Percentiles rank a stretch among this genome's conserved stretches.
Conservation (phyloP, 1,140 invertebrate species). For the Penaeus japonicus region DNA sequence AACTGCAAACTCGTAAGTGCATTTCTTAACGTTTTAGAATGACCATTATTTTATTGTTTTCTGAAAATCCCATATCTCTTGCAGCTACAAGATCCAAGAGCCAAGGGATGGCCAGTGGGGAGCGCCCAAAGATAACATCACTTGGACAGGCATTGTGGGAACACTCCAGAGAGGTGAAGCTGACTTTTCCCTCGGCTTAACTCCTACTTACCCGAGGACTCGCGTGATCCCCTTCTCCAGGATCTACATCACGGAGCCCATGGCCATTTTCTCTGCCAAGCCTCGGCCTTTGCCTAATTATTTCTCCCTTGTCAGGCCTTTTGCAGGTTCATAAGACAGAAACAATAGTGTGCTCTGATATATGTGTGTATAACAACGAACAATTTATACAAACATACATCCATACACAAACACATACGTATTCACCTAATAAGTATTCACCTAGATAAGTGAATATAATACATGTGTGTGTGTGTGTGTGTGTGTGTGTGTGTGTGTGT, state of each 20-base stretch:
- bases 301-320: constrained; percentile 14
- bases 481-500: too few species aligned
- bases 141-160: constrained; percentile 18
- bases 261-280: constrained; percentile 13
- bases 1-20: too few species aligned
- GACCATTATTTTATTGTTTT: too few species aligned
- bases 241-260: constrained; percentile 2
- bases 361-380: too few species aligned
- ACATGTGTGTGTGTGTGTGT: too few species aligned
- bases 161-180: not conserved
- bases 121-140: not conserved
- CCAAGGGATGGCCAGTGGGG: constrained; percentile 21
- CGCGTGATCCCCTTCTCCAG: not conserved
- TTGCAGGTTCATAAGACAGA: not conserved
- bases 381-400: too few species aligned
- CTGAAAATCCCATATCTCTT: not conserved
- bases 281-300: constrained; percentile 3
- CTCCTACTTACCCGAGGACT: not conserved
- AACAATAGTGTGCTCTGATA: too few species aligned
- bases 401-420: too few species aligned
- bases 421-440: too few species aligned
- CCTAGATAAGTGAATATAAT: too few species aligned
- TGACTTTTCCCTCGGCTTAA: constrained; percentile 6
- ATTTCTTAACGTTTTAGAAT: too few species aligned
- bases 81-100: constrained; percentile 6